A percentile compares a stretch with the other conserved stretches of the same genome.
Conservation (phyloP, 2,888 invertebrate genomes). For the Stictocephala bisonia region DNA sequence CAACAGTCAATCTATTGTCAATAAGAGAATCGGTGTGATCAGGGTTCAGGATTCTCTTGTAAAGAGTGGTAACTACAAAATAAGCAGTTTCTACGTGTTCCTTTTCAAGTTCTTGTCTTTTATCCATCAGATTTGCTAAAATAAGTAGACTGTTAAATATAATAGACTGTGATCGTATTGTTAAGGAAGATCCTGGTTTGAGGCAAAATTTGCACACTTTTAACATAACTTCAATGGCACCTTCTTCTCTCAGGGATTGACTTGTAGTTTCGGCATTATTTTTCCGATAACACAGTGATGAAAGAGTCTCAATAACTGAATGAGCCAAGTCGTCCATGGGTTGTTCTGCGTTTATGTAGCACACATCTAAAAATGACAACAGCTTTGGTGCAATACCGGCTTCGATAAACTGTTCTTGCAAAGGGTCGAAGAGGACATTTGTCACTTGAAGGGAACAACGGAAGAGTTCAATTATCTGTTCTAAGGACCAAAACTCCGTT, state of each 20-base stretch:
- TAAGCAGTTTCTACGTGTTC: background rate
- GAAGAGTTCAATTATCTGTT: background rate
- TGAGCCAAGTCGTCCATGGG: background rate
- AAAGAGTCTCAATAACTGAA: background rate
- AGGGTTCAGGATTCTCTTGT: background rate
- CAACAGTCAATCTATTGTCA: slow-evolving; percentile 14
- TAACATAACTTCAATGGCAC: background rate
- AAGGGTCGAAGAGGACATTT: background rate
- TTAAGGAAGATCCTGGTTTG: background rate
- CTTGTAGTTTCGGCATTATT: background rate
- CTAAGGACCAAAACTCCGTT: background rate
- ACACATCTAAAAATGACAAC: background rate
- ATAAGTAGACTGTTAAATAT: background rate
- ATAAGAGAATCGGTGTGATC: background rate
- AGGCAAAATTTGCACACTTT: background rate
- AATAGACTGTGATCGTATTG: background rate
- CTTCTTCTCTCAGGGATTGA: background rate
- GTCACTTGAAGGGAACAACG: background rate
- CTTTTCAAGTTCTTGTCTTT: background rate
- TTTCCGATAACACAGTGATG: slow-evolving; percentile 11
- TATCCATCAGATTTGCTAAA: background rate
- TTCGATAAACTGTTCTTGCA: background rate
- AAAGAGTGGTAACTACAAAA: background rate
- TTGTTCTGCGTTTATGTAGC: background rate
- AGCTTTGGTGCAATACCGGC: slow-evolving; percentile 2